phyloP scores from a whole-genome alignment of 2,113 vertebrate species.

The Leucopsar rothschildi region DNA sequence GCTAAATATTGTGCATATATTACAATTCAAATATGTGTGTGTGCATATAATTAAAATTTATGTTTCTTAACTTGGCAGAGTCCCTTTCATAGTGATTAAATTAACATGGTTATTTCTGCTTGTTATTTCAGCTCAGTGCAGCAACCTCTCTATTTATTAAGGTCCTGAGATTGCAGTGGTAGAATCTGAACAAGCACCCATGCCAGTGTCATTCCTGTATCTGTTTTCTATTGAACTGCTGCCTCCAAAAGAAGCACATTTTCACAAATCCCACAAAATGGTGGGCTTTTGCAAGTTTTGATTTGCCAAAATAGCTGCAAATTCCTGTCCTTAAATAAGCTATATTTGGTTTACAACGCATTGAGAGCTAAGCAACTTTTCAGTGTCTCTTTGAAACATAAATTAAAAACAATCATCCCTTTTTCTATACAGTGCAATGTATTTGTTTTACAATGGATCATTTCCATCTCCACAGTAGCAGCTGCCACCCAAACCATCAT shows the following conservation, averaged over 20 bases:
- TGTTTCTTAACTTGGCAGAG: constrained; percentile 30
- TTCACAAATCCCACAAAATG: constrained; percentile 25
- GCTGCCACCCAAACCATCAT: constrained; percentile 75
- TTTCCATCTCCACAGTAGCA: constrained; percentile 75
- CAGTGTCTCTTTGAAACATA: constrained; percentile 42
- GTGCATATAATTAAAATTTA: constrained; percentile 18
- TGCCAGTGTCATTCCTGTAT: background rate
- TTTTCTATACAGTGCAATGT: constrained; percentile 55
- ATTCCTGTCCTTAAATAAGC: background rate
- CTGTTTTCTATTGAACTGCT: background rate
- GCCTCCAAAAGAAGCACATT: background rate
- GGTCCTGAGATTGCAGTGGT: background rate
- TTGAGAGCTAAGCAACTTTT: constrained; percentile 33
- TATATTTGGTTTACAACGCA: background rate
- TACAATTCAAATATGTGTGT: background rate
- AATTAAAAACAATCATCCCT: constrained; percentile 41
- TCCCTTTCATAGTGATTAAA: constrained; percentile 25
- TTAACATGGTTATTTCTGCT: constrained; percentile 23
- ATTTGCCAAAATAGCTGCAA: background rate
- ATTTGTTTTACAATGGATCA: constrained; percentile 68
- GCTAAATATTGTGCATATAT: background rate
- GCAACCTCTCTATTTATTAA: background rate
- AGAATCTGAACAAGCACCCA: background rate
- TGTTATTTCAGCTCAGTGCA: background rate
- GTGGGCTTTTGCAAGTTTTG: constrained; percentile 2